phyloP scores from a whole-genome alignment of 2,113 vertebrate genomes.

The Alethe diademata region DNA sequence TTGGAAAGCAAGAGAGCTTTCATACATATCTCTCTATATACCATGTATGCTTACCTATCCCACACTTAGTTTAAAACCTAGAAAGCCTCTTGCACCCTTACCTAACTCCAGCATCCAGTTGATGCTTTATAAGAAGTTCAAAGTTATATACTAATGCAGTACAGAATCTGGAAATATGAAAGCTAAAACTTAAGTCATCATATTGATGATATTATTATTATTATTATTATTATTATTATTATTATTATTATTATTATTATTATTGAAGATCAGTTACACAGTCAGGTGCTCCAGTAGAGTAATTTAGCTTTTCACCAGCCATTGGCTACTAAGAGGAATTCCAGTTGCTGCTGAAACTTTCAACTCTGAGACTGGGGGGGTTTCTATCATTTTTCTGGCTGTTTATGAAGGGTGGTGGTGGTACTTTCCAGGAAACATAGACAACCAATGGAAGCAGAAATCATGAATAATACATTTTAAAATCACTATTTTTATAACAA shows the following conservation, averaged over 20 bases:
- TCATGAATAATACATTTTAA: not conserved
- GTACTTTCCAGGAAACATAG: not conserved
- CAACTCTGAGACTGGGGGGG: accelerated
- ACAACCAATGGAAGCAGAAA: not conserved
- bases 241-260: no score
- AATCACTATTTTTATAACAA: not conserved
- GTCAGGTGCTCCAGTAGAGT: not conserved
- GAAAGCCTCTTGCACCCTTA: not conserved
- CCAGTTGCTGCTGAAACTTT: not conserved
- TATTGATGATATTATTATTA: no score
- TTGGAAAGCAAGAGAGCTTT: not conserved
- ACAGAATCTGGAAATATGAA: no score
- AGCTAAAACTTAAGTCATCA: no score
- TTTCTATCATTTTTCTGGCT: not conserved
- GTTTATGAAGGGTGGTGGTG: not conserved
- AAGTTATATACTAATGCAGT: no score
- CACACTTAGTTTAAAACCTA: not conserved
- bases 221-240: no score
- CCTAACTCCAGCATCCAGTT: not conserved
- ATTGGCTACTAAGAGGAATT: not conserved
- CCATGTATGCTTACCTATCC: accelerated
- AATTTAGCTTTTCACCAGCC: not conserved
- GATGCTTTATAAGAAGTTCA: not conserved
- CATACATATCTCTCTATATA: not conserved
- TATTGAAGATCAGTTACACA: not conserved